Conservation (phyloP, 53 echinoderm and acorn worm genomes). For the Echinarachnius parma region DNA sequence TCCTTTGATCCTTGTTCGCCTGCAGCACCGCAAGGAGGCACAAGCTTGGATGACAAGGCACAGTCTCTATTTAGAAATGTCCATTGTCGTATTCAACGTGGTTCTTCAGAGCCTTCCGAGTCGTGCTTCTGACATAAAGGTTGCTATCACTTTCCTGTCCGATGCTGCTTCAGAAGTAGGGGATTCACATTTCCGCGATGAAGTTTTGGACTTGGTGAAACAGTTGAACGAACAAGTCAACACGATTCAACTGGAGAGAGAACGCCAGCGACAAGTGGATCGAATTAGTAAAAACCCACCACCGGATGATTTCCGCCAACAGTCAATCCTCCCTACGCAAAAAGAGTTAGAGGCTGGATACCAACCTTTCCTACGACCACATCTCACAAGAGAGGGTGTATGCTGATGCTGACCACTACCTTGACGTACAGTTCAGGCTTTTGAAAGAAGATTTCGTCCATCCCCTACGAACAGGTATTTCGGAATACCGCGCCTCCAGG, state of each 20-base stretch:
- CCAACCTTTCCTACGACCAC: conserved; percentile 66
- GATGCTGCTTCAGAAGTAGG: not conserved
- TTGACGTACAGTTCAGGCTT: conserved; percentile 86
- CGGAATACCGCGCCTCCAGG: conserved; percentile 51
- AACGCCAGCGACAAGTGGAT: conserved; percentile 5
- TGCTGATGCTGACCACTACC: conserved; percentile 67
- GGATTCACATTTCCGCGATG: not conserved
- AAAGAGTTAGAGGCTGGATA: conserved; percentile 45
- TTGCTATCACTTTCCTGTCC: not conserved
- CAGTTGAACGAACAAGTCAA: not conserved
- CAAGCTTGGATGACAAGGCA: too few species aligned
- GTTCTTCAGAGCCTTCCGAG: not conserved
- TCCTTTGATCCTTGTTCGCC: not conserved
- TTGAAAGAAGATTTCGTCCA: conserved; percentile 82
- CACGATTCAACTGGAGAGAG: not conserved
- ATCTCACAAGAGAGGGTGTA: conserved; percentile 67
- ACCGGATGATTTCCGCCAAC: conserved; percentile 71
- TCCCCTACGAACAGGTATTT: conserved; percentile 74
- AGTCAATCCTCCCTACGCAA: conserved; percentile 56
- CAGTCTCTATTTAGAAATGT: too few species aligned
- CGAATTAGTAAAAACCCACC: conserved; percentile 38
- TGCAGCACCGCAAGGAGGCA: too few species aligned
- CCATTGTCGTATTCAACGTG: not conserved
- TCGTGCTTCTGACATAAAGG: not conserved
- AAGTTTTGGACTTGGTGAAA: not conserved